A percentile compares a stretch with the other conserved stretches of the same genome.
Conservation (phyloP, 2,797 vertebrate genomes). For the Huso huso region DNA sequence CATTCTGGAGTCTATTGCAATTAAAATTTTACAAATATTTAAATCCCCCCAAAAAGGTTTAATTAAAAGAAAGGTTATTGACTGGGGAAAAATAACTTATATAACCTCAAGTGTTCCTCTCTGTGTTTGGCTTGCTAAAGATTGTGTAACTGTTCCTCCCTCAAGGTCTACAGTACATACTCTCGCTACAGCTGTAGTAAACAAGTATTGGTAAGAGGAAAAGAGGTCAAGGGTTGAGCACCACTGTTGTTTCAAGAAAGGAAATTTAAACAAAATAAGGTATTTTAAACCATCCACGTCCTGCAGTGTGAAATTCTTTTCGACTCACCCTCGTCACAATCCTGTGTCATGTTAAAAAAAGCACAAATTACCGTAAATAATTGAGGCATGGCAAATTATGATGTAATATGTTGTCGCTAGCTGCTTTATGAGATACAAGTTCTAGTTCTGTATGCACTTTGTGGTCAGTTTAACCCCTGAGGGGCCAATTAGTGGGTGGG, state of each 20-base stretch:
- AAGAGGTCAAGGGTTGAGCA: slow-evolving; percentile 71
- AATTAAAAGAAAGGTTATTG: no score
- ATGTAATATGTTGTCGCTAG: no score
- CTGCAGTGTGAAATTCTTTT: background rate
- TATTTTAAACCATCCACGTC: background rate
- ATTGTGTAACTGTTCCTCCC: slow-evolving; percentile 33
- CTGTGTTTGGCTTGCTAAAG: background rate
- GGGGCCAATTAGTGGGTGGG: background rate
- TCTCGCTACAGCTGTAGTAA: slow-evolving; percentile 72
- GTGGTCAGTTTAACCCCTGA: background rate
- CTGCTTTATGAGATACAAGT: no score
- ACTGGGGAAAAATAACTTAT: no score
- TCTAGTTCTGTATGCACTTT: background rate
- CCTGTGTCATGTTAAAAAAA: background rate
- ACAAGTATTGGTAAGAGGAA: slow-evolving; percentile 71
- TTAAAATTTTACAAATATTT: no score
- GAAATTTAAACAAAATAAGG: slow-evolving; percentile 23
- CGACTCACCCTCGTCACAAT: background rate
- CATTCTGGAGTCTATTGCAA: no score
- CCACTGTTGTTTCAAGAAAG: slow-evolving; percentile 23
- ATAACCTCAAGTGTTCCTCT: no score
- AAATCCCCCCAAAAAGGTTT: no score
- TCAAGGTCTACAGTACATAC: slow-evolving; percentile 26
- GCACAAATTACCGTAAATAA: background rate
- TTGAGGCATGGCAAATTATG: background rate